A percentile compares a stretch with the other conserved stretches of the same genome.
phyloP scores from a whole-genome alignment of 2,888 invertebrate species.

The Hypsopygia costalis region DNA sequence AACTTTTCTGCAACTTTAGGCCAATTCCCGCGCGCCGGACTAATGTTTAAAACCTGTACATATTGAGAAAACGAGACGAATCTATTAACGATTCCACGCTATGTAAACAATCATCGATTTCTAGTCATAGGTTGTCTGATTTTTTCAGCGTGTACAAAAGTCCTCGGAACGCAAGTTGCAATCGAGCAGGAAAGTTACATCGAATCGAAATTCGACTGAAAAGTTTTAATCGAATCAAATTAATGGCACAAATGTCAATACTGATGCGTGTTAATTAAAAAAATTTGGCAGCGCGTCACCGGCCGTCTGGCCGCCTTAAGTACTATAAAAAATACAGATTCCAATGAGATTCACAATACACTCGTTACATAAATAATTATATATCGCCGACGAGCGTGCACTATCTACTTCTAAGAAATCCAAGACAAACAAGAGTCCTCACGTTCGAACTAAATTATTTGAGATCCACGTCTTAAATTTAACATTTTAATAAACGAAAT shows the following conservation, averaged over 20 bases:
- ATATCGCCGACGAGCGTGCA: conserved; percentile 71
- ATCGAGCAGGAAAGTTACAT: neutral
- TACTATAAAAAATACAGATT: conserved; percentile 28
- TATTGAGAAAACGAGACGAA: too few species aligned
- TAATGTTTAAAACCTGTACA: too few species aligned
- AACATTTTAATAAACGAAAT: conserved; percentile 49
- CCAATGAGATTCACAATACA: conserved; percentile 32
- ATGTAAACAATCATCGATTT: too few species aligned
- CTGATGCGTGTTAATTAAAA: conserved; percentile 3
- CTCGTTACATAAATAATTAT: conserved; percentile 24
- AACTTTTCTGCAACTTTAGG: neutral
- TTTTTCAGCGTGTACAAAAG: too few species aligned
- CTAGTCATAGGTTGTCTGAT: too few species aligned
- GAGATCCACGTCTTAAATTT: conserved; percentile 69
- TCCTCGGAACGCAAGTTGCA: too few species aligned
- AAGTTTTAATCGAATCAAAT: neutral
- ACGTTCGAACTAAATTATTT: conserved; percentile 64
- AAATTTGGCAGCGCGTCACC: conserved; percentile 15
- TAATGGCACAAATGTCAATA: neutral
- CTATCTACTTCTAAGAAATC: conserved; percentile 43
- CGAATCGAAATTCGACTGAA: neutral
- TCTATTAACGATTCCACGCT: too few species aligned
- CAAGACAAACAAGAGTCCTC: conserved; percentile 28
- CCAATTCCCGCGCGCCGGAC: neutral
- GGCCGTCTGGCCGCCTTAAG: conserved; percentile 10